Conservation (phyloP, 2,797 vertebrate genomes). For the Amphiprion clarkii region DNA sequence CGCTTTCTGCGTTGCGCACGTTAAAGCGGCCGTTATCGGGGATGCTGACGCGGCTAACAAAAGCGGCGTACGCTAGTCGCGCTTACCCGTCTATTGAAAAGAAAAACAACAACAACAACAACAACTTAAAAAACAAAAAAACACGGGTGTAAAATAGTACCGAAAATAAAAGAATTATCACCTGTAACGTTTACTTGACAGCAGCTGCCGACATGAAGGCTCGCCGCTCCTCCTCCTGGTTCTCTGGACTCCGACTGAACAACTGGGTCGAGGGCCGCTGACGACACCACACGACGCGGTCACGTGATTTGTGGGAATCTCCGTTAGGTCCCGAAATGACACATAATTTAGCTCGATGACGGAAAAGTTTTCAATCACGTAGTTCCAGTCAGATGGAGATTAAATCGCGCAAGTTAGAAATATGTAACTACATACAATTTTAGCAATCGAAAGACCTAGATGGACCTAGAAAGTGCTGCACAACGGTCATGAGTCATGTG, state of each 20-base stretch:
- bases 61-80: too few relatives aligned
- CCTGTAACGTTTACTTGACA: conserved; percentile 40
- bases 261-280: conserved; percentile 30
- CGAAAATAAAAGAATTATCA: not conserved
- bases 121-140: too few relatives aligned
- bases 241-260: conserved; percentile 23
- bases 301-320: conserved; percentile 63
- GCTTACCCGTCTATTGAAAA: not conserved
- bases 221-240: conserved; percentile 19
- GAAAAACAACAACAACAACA: too few relatives aligned
- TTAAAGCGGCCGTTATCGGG: too few relatives aligned
- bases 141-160: rapidly evolving
- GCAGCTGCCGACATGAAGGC: not conserved
- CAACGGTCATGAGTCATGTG: conserved; percentile 7
- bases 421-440: not conserved
- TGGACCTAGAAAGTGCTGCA: not conserved
- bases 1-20: too few relatives aligned
- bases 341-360: not conserved
- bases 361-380: not conserved
- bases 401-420: too few relatives aligned
- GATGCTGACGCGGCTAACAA: too few relatives aligned
- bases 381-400: not conserved
- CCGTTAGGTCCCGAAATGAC: conserved; percentile 12
- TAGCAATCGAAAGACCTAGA: conserved; percentile 12
- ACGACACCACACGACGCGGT: conserved; percentile 40